Evolutionary conservation across 2,113 vertebrate species (phyloP).

Genomic region (Forbesichthys agassizii): DNA sequence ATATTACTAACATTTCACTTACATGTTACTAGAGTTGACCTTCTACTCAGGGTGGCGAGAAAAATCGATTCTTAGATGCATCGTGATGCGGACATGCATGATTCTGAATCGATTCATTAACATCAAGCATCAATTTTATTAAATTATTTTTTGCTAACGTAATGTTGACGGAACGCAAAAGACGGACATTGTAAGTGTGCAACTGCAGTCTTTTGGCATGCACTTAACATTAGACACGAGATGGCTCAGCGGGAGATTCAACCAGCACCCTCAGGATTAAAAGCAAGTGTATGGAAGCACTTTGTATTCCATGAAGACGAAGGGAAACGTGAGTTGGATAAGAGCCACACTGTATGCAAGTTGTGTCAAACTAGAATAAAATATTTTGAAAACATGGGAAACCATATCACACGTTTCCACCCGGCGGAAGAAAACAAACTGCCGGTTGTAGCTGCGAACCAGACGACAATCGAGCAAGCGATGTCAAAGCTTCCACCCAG

Average conservation of each 20-base stretch:
- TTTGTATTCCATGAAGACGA: not conserved
- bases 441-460: not conserved
- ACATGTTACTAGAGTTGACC: too few relatives aligned
- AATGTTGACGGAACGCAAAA: too few relatives aligned
- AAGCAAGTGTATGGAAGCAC: too few relatives aligned
- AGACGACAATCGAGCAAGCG: too few relatives aligned
- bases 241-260: not conserved
- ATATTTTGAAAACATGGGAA: not conserved
- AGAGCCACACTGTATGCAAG: too few relatives aligned
- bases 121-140: not conserved
- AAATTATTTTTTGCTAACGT: too few relatives aligned
- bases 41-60: too few relatives aligned
- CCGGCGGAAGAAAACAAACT: not conserved
- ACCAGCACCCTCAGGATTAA: too few relatives aligned
- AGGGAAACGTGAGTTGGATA: not conserved
- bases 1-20: too few relatives aligned
- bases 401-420: conserved; percentile 4
- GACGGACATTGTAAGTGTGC: too few relatives aligned
- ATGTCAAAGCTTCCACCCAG: not conserved
- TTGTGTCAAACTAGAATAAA: too few relatives aligned
- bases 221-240: not conserved
- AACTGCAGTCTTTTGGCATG: too few relatives aligned
- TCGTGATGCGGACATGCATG: not conserved
- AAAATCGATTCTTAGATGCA: not conserved
- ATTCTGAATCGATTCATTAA: not conserved